These are phyloP conservation scores for Drosophila formosana DNA, from an alignment of 2,888 invertebrate species.

Conservation along the genomic window DNA sequence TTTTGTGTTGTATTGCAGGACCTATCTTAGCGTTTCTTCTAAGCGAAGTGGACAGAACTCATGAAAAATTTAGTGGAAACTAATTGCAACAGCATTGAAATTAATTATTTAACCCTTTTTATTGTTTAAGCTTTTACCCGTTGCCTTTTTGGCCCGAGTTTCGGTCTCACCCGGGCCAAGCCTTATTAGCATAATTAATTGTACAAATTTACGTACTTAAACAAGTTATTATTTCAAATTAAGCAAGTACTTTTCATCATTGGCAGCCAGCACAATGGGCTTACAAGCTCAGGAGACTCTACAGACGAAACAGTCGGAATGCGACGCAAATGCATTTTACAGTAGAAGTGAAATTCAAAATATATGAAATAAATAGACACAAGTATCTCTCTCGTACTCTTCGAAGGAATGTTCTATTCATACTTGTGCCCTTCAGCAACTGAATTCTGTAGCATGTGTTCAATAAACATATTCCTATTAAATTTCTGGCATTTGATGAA, in stretches of 20 bases:
- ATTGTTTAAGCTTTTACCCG: slow-evolving; percentile 71
- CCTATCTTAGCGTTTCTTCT: slow-evolving; percentile 43
- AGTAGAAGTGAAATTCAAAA: not conserved
- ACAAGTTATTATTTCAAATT: slow-evolving; percentile 80
- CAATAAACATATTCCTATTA: not conserved
- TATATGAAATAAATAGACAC: not conserved
- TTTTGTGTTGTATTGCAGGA: slow-evolving; percentile 19
- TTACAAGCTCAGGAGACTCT: not conserved
- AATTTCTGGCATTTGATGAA: not conserved
- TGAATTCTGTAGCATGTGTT: slow-evolving; percentile 1
- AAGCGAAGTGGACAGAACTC: slow-evolving; percentile 58
- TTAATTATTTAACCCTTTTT: slow-evolving; percentile 83
- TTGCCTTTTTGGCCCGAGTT: slow-evolving; percentile 62
- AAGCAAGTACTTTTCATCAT: slow-evolving; percentile 66
- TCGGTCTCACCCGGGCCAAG: slow-evolving; percentile 35
- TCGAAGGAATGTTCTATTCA: not conserved
- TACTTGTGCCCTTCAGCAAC: not conserved
- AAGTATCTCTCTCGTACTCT: not conserved
- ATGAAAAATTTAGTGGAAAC: slow-evolving; percentile 81
- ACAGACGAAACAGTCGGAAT: not conserved
- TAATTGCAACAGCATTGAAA: slow-evolving; percentile 81
- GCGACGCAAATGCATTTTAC: not conserved
- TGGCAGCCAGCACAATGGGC: slow-evolving; percentile 4
- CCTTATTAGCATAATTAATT: slow-evolving; percentile 83
- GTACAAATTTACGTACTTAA: slow-evolving; percentile 81